phyloP scores from a whole-genome alignment of 2,797 vertebrate genomes.

The Hipposideros larvatus region DNA sequence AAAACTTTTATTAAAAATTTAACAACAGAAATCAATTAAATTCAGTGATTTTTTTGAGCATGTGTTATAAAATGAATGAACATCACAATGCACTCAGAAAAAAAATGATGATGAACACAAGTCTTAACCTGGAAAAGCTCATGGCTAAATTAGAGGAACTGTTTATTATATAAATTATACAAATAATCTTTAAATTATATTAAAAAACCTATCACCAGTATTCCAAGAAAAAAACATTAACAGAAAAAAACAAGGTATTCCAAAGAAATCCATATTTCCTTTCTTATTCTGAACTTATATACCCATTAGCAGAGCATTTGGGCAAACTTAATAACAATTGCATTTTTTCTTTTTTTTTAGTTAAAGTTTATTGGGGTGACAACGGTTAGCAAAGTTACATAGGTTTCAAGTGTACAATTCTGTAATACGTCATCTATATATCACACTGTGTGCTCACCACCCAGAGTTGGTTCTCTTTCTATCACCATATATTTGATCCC shows the following conservation, averaged over 20 bases:
- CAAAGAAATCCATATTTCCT: not conserved
- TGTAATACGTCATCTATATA: too few species aligned
- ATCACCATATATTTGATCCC: too few species aligned
- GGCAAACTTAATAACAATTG: not conserved
- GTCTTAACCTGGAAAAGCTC: not conserved
- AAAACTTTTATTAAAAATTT: constrained; percentile 6
- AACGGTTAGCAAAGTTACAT: too few species aligned
- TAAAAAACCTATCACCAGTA: not conserved
- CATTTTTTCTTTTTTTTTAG: not conserved
- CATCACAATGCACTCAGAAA: not conserved
- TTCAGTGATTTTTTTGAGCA: not conserved
- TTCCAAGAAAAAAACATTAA: not conserved
- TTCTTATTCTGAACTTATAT: not conserved
- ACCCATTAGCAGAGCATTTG: not conserved
- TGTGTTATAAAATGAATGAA: not conserved
- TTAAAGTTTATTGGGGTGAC: too few species aligned
- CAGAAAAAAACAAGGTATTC: not conserved
- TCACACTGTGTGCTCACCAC: too few species aligned
- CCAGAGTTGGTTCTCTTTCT: too few species aligned
- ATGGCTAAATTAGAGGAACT: not conserved
- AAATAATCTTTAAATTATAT: not conserved
- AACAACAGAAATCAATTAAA: constrained; percentile 8
- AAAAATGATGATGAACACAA: not conserved
- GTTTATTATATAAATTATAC: not conserved
- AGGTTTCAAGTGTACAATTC: too few species aligned